phyloP scores from a whole-genome alignment of 2,113 vertebrate genomes.

The Trichechus manatus region DNA sequence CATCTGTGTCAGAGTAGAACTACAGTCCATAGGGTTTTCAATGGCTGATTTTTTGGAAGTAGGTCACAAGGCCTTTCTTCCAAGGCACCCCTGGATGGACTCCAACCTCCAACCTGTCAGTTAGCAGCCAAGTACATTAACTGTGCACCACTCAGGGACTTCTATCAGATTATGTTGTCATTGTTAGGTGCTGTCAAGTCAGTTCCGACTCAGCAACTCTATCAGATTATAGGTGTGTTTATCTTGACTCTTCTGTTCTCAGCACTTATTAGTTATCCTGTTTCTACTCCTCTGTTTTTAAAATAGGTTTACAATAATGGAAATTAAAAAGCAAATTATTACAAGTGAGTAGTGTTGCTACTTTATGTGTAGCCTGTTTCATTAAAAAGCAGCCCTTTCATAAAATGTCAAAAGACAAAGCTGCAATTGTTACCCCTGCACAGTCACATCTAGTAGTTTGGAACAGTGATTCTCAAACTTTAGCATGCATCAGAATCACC shows the following conservation, averaged over 20 bases:
- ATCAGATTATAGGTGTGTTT: not conserved
- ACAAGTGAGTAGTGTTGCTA: not conserved
- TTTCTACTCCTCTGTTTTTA: not conserved
- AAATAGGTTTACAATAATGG: not conserved
- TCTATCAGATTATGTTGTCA: not conserved
- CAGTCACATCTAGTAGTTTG: slow-evolving; percentile 8
- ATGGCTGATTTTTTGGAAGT: not conserved
- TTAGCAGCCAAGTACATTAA: not conserved
- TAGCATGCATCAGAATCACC: not conserved
- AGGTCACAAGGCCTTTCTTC: not conserved
- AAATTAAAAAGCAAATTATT: not conserved
- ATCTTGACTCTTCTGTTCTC: not conserved
- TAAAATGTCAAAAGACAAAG: not conserved
- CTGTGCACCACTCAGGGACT: not conserved
- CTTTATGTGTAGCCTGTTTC: not conserved
- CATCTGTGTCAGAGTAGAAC: not conserved
- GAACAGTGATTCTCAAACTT: not conserved
- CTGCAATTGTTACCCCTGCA: not conserved
- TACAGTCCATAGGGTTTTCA: not conserved
- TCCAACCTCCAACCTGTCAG: not conserved
- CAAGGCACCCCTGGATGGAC: not conserved
- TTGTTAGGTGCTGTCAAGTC: too few relatives aligned
- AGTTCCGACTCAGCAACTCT: too few relatives aligned
- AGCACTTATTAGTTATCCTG: not conserved
- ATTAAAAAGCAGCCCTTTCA: not conserved